Evolutionary conservation across 2,113 vertebrate species (phyloP).

Genomic region (Anas platyrhynchos): DNA sequence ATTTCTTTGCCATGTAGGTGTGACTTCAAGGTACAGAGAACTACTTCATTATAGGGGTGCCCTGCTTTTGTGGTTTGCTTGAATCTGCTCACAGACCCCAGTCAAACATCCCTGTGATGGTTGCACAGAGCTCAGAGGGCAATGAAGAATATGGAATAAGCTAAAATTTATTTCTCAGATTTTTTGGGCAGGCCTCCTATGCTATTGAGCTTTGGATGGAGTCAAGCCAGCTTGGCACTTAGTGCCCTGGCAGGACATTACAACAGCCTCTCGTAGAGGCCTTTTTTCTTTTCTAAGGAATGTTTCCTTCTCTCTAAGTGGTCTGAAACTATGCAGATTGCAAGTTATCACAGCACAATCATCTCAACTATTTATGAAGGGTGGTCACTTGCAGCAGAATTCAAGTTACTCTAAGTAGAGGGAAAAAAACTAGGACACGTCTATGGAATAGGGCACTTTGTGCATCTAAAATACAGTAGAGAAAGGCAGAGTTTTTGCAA

Average conservation of each 20-base stretch:
- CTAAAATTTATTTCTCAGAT: not conserved
- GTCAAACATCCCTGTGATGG: not conserved
- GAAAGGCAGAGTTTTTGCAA: not conserved
- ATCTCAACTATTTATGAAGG: not conserved
- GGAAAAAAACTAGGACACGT: rapidly evolving
- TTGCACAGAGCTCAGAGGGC: not conserved
- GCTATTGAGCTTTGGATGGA: not conserved
- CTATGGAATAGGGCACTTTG: not conserved
- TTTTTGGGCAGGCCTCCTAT: not conserved
- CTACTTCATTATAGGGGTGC: not conserved
- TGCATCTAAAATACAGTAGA: not conserved
- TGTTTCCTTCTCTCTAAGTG: not conserved
- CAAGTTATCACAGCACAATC: not conserved
- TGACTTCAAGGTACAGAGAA: not conserved
- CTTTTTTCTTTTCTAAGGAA: not conserved
- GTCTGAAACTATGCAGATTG: not conserved
- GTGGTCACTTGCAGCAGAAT: not conserved
- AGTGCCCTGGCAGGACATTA: not conserved
- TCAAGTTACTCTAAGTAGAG: not conserved
- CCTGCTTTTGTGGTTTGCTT: not conserved
- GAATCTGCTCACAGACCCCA: not conserved
- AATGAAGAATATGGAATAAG: not conserved
- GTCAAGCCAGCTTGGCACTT: not conserved
- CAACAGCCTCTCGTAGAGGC: rapidly evolving
- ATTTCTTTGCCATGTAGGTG: not conserved